Evolutionary conservation across 2,797 vertebrate species (phyloP).

Genomic region (Cottoperca gobio): DNA sequence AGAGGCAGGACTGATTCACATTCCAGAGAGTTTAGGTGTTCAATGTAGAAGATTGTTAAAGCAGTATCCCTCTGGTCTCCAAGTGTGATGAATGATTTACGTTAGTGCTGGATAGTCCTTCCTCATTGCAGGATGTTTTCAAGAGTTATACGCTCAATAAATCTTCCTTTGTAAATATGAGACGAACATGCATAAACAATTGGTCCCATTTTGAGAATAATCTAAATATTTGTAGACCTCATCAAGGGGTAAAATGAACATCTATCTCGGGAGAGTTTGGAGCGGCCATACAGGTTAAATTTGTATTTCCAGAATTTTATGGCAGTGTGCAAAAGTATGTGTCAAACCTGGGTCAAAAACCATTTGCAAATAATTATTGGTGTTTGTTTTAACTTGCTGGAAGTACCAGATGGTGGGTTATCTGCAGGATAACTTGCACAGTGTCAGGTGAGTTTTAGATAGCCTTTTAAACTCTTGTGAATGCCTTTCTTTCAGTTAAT

Average conservation of each 20-base stretch:
- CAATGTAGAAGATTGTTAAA: slow-evolving; percentile 15
- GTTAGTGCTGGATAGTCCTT: slow-evolving; percentile 40
- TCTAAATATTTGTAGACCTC: slow-evolving; percentile 72
- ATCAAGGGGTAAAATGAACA: slow-evolving; percentile 49
- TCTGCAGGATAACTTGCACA: slow-evolving; percentile 26
- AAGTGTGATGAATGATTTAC: slow-evolving; percentile 51
- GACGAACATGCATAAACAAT: slow-evolving; percentile 56
- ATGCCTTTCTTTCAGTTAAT: slow-evolving; percentile 8
- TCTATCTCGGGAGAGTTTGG: slow-evolving; percentile 55
- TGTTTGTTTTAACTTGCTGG: slow-evolving; percentile 69
- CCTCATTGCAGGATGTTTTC: slow-evolving; percentile 67
- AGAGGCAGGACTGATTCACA: slow-evolving; percentile 14
- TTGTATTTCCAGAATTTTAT: slow-evolving; percentile 50
- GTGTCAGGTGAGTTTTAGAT: slow-evolving; percentile 57
- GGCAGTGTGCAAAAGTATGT: slow-evolving; percentile 48
- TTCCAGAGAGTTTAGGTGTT: slow-evolving; percentile 41
- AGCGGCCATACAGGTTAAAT: slow-evolving; percentile 38
- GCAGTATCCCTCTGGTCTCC: slow-evolving; percentile 15
- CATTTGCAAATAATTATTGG: slow-evolving; percentile 74
- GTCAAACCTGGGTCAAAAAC: slow-evolving; percentile 65
- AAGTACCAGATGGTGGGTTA: slow-evolving; percentile 63
- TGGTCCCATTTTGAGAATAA: slow-evolving; percentile 61
- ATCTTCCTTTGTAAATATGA: slow-evolving; percentile 64
- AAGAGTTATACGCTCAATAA: slow-evolving; percentile 62
- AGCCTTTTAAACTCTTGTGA: slow-evolving; percentile 27